Percentiles rank a stretch among this genome's conserved stretches.
Conservation (phyloP, 1,140 invertebrate genomes). For the Paracyclopina nana region DNA sequence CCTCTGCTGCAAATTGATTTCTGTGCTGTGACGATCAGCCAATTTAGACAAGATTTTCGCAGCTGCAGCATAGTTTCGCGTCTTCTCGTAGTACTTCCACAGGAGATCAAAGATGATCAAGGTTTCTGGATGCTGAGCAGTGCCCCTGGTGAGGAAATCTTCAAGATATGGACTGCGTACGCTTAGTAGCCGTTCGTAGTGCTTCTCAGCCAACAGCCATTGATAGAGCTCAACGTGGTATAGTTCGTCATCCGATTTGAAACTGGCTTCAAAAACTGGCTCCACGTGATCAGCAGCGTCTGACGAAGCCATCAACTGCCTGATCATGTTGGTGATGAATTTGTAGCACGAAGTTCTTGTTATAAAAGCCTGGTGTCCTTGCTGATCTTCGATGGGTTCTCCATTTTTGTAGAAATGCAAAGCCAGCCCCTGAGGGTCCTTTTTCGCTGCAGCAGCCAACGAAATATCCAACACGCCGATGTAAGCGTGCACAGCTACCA, state of each 20-base stretch:
- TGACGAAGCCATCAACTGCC: conserved; percentile 45
- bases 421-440: conserved; percentile 70
- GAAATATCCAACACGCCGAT: conserved; percentile 72
- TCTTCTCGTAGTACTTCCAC: conserved; percentile 89
- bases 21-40: conserved; percentile 42
- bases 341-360: conserved; percentile 66
- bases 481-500: conserved; percentile 37
- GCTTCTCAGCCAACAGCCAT: conserved; percentile 64
- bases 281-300: conserved; percentile 26
- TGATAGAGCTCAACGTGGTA: conserved; percentile 76
- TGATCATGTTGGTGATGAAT: conserved; percentile 55
- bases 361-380: conserved; percentile 25
- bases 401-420: conserved; percentile 69
- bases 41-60: conserved; percentile 71
- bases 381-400: conserved; percentile 48
- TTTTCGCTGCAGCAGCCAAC: conserved; percentile 53
- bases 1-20: conserved; percentile 37
- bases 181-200: conserved; percentile 5
- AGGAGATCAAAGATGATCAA: conserved; percentile 55
- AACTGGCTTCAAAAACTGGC: conserved; percentile 28
- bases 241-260: conserved; percentile 50
- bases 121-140: conserved; percentile 24
- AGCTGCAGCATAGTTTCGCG: conserved; percentile 73
- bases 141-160: conserved; percentile 23
- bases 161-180: conserved; percentile 23